These are phyloP conservation scores for Sandelia bainsii DNA, from an alignment of 2,797 vertebrate genomes.

Conservation along the genomic window DNA sequence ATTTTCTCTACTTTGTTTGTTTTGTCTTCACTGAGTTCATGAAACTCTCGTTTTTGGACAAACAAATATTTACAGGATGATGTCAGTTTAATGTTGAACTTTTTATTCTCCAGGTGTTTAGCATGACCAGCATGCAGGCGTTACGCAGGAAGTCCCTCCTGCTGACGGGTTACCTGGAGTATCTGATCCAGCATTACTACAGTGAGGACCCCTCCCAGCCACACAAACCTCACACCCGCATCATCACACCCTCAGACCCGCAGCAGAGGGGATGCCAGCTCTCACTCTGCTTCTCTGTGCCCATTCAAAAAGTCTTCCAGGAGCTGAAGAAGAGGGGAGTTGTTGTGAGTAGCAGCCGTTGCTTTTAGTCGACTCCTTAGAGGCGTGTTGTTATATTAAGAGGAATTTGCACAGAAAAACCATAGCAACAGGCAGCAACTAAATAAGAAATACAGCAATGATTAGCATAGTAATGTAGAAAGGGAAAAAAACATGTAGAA, in stretches of 20 bases:
- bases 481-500: too few species aligned
- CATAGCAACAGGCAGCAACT: too few species aligned
- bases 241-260: constrained; percentile 88
- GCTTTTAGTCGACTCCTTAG: too few species aligned
- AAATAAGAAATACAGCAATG: too few species aligned
- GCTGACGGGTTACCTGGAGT: constrained; percentile 95
- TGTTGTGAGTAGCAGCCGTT: constrained; percentile 82
- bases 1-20: too few species aligned
- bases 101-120: constrained; percentile 85
- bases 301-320: constrained; percentile 82
- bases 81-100: too few species aligned
- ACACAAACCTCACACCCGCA: constrained; percentile 78
- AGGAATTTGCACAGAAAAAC: too few species aligned
- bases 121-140: constrained; percentile 87
- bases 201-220: constrained; percentile 71
- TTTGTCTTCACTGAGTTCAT: too few species aligned
- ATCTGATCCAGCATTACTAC: constrained; percentile 86
- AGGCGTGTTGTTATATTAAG: too few species aligned
- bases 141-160: constrained; percentile 92
- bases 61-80: too few species aligned
- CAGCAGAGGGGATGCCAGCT: constrained; percentile 94
- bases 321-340: constrained; percentile 93
- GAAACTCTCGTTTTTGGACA: too few species aligned
- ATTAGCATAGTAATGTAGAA: too few species aligned
- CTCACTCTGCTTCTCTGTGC: constrained; percentile 88